Evolutionary conservation across 2,888 invertebrate genomes (phyloP), one percentile per base, ranked within the genome.

Genomic region (Psylliodes chrysocephalus): DNA sequence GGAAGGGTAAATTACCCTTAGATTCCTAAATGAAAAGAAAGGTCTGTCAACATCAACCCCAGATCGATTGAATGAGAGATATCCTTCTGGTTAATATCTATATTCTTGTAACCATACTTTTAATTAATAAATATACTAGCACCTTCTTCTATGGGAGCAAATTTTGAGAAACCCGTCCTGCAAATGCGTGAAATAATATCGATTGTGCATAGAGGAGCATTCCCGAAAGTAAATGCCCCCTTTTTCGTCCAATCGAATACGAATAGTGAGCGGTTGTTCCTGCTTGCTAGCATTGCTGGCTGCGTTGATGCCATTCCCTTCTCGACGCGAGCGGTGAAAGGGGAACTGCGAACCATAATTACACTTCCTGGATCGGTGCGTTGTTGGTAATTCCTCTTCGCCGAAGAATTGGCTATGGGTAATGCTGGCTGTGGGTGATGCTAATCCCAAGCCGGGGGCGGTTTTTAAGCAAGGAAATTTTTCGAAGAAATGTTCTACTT

Each of bases 181-280:
- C n/a, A 33, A 33, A 33, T 33, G 42, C 44, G 38, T 60, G 53
- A 33, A 63, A 44, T 63, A 63, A 51, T 63, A 63, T 63, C 57
- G 63, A 63, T 57, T 57, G 5, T 18, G 7, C 14, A 12, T 8
- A 57, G 54, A 44, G 38, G 17, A 38, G 52, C 52, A 63, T 63
- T 49, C 25, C 63, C 46, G 63, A 63, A 63, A 52, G 40, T 42
- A 42, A 54, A 54, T 54, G 54, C 54, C 54, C 42, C 54, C 33
- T 33, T 38, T 14, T 53, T 54, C 54, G 42, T 28, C 54, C 42
- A 54, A 54, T 54, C 14, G 54, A 19, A 35, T 52, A 18, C 18
- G n/a, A n/a, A 22, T 22, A 22, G 22, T 22, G 22, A 22, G 22
- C 22, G 38, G 22, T 30, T 30, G 30, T 30, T 30, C 30, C 30